Evolutionary conservation across 2,888 invertebrate genomes (phyloP).

Genomic region (Diarsia dahlii): DNA sequence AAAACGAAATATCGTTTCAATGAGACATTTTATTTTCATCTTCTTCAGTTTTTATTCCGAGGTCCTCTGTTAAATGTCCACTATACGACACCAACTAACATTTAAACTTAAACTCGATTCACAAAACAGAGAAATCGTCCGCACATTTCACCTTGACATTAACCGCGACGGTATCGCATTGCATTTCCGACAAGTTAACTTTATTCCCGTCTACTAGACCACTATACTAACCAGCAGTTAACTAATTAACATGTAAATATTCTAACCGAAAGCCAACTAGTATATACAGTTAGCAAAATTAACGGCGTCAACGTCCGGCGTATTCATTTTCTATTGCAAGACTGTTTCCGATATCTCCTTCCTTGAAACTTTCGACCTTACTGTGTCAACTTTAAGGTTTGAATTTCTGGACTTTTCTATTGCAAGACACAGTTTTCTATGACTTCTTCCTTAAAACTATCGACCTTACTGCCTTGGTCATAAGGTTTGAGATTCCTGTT

Average conservation of each 20-base stretch:
- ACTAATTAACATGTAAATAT: conserved; percentile 69
- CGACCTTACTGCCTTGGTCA: background rate
- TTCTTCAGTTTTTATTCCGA: background rate
- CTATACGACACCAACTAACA: background rate
- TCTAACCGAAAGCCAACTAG: conserved; percentile 65
- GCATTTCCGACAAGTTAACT: conserved; percentile 42
- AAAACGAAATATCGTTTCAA: background rate
- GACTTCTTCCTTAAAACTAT: background rate
- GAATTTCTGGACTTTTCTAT: background rate
- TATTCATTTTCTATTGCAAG: conserved; percentile 61
- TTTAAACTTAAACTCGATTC: background rate
- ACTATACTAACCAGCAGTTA: conserved; percentile 37
- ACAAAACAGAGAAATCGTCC: conserved; percentile 16
- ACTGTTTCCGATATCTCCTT: conserved; percentile 53
- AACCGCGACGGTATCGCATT: conserved; percentile 27
- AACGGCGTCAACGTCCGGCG: conserved; percentile 67
- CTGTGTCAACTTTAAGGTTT: background rate
- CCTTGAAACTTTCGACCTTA: conserved; percentile 30
- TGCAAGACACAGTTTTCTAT: background rate
- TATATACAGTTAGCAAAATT: conserved; percentile 70
- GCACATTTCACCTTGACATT: conserved; percentile 33
- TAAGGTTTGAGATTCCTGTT: background rate
- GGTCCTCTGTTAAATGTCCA: background rate
- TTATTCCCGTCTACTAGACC: conserved; percentile 51
- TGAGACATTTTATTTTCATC: background rate